Conservation (phyloP, 2,797 vertebrate genomes). For the Acanthis flammea region DNA sequence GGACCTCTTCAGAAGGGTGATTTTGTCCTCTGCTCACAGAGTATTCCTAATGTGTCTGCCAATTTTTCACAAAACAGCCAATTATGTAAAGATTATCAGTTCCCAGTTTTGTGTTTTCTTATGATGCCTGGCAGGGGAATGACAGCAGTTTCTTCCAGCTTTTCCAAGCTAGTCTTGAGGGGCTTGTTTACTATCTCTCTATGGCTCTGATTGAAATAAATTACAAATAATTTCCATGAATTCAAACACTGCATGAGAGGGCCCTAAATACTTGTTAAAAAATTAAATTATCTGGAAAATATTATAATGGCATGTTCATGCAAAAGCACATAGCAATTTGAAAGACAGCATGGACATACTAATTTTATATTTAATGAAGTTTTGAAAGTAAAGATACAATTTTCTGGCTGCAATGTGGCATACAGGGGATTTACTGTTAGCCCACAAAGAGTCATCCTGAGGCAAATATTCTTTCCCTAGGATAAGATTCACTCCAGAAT, state of each 20-base stretch:
- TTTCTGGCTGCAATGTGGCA: neutral
- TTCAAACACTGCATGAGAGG: neutral
- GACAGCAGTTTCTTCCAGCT: neutral
- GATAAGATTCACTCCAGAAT: neutral
- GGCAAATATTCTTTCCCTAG: neutral
- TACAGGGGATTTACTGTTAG: neutral
- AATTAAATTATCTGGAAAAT: slow-evolving; percentile 1
- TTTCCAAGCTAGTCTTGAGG: slow-evolving; percentile 15
- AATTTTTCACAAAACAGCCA: neutral
- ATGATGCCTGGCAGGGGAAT: neutral
- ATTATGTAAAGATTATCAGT: neutral
- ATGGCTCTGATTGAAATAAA: slow-evolving; percentile 27
- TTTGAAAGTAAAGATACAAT: neutral
- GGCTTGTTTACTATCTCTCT: neutral
- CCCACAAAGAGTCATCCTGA: neutral
- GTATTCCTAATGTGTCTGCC: neutral
- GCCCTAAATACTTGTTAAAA: slow-evolving; percentile 14
- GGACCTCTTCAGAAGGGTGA: neutral
- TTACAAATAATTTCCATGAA: slow-evolving; percentile 1
- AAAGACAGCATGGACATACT: neutral
- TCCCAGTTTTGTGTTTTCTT: neutral
- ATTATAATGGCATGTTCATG: neutral
- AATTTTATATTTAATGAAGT: neutral
- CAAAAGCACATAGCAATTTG: neutral
- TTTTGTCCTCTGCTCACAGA: neutral